Conservation (phyloP, 2,888 invertebrate species). For the Dasypogon diadema region DNA sequence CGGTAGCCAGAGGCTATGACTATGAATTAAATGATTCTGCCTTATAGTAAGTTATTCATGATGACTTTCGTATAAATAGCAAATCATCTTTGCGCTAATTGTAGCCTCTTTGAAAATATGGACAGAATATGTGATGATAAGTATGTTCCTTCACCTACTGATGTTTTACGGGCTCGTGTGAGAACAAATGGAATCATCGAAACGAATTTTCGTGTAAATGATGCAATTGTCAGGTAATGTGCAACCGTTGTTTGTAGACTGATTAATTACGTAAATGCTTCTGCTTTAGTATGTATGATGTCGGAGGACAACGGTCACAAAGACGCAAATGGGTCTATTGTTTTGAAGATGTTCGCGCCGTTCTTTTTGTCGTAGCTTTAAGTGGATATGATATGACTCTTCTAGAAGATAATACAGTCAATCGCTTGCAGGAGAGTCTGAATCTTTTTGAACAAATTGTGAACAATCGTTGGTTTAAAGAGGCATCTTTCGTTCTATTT, state of each 20-base stretch:
- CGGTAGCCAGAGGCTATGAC: constrained; percentile 76
- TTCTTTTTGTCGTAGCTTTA: constrained; percentile 75
- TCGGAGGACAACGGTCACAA: constrained; percentile 76
- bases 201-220: constrained; percentile 75
- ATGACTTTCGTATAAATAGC: background rate
- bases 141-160: constrained; percentile 75
- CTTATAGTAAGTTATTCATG: constrained; percentile 70
- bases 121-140: constrained; percentile 74
- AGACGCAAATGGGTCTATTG: constrained; percentile 77
- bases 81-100: constrained; percentile 14
- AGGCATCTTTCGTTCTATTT: constrained; percentile 74
- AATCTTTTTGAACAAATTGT: constrained; percentile 75
- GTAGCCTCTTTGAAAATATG: constrained; percentile 77
- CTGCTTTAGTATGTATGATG: constrained; percentile 73
- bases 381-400: constrained; percentile 78
- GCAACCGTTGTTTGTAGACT: background rate
- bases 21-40: constrained; percentile 78
- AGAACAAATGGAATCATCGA: constrained; percentile 77
- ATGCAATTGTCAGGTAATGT: constrained; percentile 70
- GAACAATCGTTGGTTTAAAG: constrained; percentile 75
- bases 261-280: background rate
- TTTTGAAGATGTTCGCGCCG: constrained; percentile 75
- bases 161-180: constrained; percentile 74
- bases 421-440: constrained; percentile 75
- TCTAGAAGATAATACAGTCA: constrained; percentile 73